phyloP scores from a whole-genome alignment of 2,113 vertebrate genomes.

The Pseudorhombus dupliciocellatus region DNA sequence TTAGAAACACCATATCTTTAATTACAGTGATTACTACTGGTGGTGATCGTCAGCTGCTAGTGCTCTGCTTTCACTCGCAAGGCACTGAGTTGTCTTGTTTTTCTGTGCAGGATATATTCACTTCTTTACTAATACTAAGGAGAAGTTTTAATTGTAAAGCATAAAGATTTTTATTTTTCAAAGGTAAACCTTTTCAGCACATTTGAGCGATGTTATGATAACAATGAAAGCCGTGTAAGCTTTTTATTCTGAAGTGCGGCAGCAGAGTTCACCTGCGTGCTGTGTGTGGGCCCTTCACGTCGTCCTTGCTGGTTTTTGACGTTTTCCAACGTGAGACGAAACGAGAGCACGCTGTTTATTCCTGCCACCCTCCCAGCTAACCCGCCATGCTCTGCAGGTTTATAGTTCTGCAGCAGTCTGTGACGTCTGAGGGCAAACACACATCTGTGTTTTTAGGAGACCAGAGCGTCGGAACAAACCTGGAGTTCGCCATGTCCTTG shows the following conservation, averaged over 20 bases:
- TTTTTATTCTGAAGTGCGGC: background rate
- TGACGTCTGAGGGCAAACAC: background rate
- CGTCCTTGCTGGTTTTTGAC: slow-evolving; percentile 13
- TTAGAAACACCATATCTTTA: too few relatives aligned
- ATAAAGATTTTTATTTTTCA: too few relatives aligned
- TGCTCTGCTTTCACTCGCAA: too few relatives aligned
- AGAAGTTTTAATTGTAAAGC: too few relatives aligned
- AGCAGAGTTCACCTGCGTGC: background rate
- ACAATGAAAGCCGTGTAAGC: background rate
- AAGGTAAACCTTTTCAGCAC: too few relatives aligned
- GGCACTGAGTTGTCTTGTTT: too few relatives aligned
- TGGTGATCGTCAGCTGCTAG: too few relatives aligned
- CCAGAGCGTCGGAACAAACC: background rate
- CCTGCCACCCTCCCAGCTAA: background rate
- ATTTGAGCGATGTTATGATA: too few relatives aligned
- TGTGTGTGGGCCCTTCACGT: background rate
- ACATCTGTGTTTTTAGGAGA: background rate
- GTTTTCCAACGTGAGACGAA: background rate
- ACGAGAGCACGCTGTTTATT: background rate
- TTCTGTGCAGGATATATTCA: too few relatives aligned
- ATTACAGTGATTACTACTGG: too few relatives aligned
- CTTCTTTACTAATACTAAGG: too few relatives aligned
- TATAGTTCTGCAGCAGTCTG: background rate
- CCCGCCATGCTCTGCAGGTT: background rate
- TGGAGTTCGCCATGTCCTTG: background rate